These are phyloP conservation scores for Aphrophora alni DNA, from an alignment of 2,888 invertebrate genomes.

Conservation along the genomic window DNA sequence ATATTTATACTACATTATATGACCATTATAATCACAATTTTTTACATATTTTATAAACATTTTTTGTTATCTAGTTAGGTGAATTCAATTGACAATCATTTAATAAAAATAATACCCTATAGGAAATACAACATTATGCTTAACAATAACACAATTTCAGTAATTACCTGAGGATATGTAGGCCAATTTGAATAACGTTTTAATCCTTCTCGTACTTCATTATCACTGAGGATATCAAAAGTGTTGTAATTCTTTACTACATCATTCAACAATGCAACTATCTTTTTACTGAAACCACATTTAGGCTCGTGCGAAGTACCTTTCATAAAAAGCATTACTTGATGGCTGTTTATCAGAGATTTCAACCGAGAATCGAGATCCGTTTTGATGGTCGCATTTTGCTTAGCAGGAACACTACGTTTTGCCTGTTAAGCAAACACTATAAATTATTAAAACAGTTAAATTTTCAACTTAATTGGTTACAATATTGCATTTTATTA, in stretches of 20 bases:
- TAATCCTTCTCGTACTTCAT: slow-evolving; percentile 60
- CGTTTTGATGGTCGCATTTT: background rate
- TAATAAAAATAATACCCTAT: too few relatives aligned
- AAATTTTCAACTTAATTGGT: too few relatives aligned
- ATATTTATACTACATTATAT: too few relatives aligned
- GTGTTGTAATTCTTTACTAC: slow-evolving; percentile 57
- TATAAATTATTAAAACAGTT: too few relatives aligned
- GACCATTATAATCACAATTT: too few relatives aligned
- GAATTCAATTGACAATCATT: too few relatives aligned
- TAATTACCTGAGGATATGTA: slow-evolving; percentile 67
- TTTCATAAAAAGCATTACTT: slow-evolving; percentile 91
- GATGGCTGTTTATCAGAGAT: slow-evolving; percentile 72
- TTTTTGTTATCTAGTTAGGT: too few relatives aligned
- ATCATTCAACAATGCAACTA: slow-evolving; percentile 79
- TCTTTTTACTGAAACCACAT: slow-evolving; percentile 83
- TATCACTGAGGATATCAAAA: slow-evolving; percentile 61
- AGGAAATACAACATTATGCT: too few relatives aligned
- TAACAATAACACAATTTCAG: too few relatives aligned
- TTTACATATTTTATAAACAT: too few relatives aligned
- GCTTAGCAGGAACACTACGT: background rate
- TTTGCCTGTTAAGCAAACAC: background rate
- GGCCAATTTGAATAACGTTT: slow-evolving; percentile 61
- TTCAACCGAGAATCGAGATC: slow-evolving; percentile 64
- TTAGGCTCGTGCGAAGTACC: slow-evolving; percentile 76
- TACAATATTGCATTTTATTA: too few relatives aligned